These are phyloP conservation scores for Helicoverpa armigera DNA, from an alignment of 1,140 invertebrate genomes.

Conservation along the genomic window DNA sequence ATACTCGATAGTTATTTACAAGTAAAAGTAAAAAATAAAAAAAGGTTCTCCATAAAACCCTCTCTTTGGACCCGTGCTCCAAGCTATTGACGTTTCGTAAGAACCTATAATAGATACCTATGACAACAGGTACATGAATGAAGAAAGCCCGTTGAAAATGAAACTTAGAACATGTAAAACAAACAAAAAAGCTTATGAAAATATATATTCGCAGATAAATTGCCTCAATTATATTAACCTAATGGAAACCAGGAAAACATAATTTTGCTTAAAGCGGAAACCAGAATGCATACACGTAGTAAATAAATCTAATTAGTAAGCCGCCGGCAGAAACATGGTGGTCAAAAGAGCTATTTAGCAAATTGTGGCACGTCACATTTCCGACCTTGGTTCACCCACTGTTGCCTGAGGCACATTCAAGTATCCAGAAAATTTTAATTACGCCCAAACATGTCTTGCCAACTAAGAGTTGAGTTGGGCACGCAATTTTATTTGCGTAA, in stretches of 20 bases:
- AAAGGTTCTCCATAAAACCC: no score
- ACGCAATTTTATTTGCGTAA: slow-evolving; percentile 27
- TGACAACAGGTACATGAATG: background rate
- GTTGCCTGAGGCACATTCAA: slow-evolving; percentile 31
- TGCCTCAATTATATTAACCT: slow-evolving; percentile 25
- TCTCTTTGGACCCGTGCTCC: no score
- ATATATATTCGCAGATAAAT: background rate
- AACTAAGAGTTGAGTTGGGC: slow-evolving; percentile 14
- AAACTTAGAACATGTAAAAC: background rate
- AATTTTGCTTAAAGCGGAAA: background rate
- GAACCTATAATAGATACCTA: no score
- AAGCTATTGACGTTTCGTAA: no score
- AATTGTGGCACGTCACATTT: slow-evolving; percentile 31
- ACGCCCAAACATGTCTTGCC: slow-evolving; percentile 33
- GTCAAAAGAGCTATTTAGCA: slow-evolving; percentile 38
- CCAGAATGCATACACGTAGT: slow-evolving; percentile 22
- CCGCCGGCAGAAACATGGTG: slow-evolving; percentile 14
- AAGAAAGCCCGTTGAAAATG: background rate
- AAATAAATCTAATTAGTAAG: slow-evolving; percentile 35
- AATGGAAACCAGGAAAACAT: slow-evolving; percentile 29
- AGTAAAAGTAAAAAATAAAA: no score
- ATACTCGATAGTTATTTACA: no score
- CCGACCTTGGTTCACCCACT: slow-evolving; percentile 3
- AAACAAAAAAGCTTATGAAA: background rate
- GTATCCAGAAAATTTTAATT: slow-evolving; percentile 41